phyloP scores from a whole-genome alignment of 92 coral and sea anemone species.

The Epizoanthus stellaris region DNA sequence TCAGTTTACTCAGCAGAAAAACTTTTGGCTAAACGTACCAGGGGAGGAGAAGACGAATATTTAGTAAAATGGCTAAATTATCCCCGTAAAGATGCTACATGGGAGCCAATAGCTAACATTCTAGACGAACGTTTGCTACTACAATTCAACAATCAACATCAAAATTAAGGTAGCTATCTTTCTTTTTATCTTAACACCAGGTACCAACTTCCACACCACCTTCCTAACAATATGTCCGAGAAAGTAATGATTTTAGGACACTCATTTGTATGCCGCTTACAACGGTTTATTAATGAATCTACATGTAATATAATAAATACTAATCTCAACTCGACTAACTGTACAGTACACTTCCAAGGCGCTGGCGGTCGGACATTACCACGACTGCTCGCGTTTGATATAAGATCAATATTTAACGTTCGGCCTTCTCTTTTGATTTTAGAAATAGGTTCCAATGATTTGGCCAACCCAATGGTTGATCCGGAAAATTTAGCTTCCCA shows the following conservation, averaged over 20 bases:
- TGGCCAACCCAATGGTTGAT: not conserved
- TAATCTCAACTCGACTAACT: not conserved
- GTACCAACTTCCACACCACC: not conserved
- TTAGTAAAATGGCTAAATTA: constrained; percentile 41
- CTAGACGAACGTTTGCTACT: constrained; percentile 30
- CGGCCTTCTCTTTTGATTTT: not conserved
- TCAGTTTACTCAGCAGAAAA: constrained; percentile 1
- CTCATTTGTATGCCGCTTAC: constrained; percentile 7
- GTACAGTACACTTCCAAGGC: not conserved
- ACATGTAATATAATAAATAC: not conserved
- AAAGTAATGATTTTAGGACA: constrained; percentile 8
- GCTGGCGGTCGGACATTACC: not conserved
- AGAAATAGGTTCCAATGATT: constrained; percentile 2
- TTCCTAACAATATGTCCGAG: not conserved
- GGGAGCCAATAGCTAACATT: constrained; percentile 50
- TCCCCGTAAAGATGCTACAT: constrained; percentile 10
- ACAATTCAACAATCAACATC: not conserved
- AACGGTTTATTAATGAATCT: not conserved
- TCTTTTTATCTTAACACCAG: not conserved
- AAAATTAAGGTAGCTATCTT: not conserved
- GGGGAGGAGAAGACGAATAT: constrained; percentile 26
- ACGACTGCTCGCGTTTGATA: too few relatives aligned
- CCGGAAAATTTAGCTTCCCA: not conserved
- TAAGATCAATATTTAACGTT: not conserved
- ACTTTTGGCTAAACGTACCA: not conserved